A percentile compares a stretch with the other conserved stretches of the same genome.
phyloP scores from a whole-genome alignment of 2,113 vertebrate species.

The Thunnus thynnus region DNA sequence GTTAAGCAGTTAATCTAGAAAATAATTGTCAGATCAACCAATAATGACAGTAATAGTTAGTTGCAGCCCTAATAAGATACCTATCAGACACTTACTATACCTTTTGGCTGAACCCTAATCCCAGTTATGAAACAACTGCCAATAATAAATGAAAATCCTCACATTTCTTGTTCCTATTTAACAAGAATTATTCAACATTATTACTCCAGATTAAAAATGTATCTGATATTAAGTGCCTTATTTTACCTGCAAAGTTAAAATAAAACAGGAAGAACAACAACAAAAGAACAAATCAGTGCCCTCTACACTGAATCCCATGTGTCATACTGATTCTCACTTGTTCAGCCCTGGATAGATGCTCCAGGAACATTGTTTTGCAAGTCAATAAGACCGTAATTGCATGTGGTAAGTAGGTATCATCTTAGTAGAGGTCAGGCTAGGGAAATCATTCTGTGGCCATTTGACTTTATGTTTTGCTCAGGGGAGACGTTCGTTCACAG shows the following conservation, averaged over 20 bases:
- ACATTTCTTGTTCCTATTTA: neutral
- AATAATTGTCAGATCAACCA: too few species aligned
- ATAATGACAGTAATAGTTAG: too few species aligned
- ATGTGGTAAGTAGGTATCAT: conserved; percentile 62
- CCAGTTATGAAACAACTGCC: neutral
- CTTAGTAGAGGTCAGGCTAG: conserved; percentile 70
- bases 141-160: neutral
- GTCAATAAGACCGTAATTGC: conserved; percentile 81
- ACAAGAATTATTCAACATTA: neutral
- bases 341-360: conserved; percentile 23
- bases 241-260: conserved; percentile 11
- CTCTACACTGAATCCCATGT: conserved; percentile 38
- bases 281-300: conserved; percentile 17
- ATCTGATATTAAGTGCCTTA: neutral
- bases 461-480: conserved; percentile 73
- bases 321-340: conserved; percentile 41
- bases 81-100: too few species aligned
- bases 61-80: too few species aligned
- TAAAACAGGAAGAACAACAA: neutral
- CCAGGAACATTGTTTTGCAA: conserved; percentile 76
- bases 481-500: conserved; percentile 51
- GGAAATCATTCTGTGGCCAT: conserved; percentile 72
- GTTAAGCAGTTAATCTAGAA: too few species aligned
- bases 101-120: neutral
- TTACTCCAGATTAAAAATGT: neutral